Evolutionary conservation across 2,797 vertebrate species (phyloP), one percentile per base, ranked within the genome.

Genomic region (Ctenochaetus hawaiiensis): DNA sequence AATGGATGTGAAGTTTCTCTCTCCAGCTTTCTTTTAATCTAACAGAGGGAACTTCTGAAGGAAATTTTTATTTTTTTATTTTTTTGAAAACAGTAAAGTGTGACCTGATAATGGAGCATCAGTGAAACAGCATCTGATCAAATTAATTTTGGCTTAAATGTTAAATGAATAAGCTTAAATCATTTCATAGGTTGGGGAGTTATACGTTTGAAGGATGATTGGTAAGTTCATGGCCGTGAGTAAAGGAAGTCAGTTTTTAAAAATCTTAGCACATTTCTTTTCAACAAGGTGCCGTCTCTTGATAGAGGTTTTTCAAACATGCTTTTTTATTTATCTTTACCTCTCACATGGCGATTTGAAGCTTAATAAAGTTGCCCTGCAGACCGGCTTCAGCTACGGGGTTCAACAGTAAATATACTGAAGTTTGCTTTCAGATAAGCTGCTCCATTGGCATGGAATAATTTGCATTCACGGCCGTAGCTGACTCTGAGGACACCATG

Each of bases 1-100:
- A 72, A 77, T 77, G 80, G 70, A 72, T 16, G 20, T 22, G 39
- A n/a, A 47, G 13, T 63, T 34, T 64, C 5, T 66, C 49, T 43
- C 30, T 12, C 45, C 68, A 47, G 23, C 54, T 66, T 67, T 30
- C 8, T 57, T 14, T 53, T 16, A 45, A n/a, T 67, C 14, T 13
- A n/a, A 70, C 11, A 45, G 16, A 26, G 14, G 30, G 44, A 43
- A 58, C 30, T 4, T 14, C 10, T 34, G 30, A 34, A 34, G 30
- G 30, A 34, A 6, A 34, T 34, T 34, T 34, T 34, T 34, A 34
- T 34, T 34, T 34, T 34, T 34, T 34, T 34, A 34, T 34, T 6
- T 13, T 43, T 58, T 72, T 67, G n/a, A n/a, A n/a, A 49, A 47
- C 30, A 48, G 34, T 30, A 23, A 52, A 13, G 3, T 23, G 47